Evolutionary conservation across 2,113 vertebrate genomes (phyloP).

Genomic region (Seriola quinqueradiata): DNA sequence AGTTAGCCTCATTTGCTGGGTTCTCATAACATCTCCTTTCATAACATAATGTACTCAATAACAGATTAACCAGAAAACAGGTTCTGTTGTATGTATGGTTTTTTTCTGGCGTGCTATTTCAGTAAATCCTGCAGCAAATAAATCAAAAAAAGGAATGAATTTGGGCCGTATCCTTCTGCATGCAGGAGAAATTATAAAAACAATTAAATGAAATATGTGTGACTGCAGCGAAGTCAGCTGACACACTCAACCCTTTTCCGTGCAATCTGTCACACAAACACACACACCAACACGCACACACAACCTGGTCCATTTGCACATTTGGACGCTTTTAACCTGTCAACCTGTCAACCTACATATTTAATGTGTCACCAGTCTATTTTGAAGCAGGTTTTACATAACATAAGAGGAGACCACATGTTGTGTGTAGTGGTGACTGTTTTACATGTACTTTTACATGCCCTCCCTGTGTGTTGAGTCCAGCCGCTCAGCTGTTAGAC

Average conservation of each 20-base stretch:
- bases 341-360: background rate
- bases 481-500: slow-evolving; percentile 14
- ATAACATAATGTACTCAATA: slow-evolving; percentile 22
- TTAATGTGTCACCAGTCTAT: background rate
- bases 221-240: background rate
- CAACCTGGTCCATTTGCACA: background rate
- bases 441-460: background rate
- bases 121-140: slow-evolving; percentile 41
- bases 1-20: background rate
- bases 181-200: slow-evolving; percentile 17
- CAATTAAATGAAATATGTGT: slow-evolving; percentile 34
- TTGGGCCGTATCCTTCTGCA: slow-evolving; percentile 27
- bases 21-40: background rate
- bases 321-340: background rate
- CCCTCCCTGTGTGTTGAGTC: slow-evolving; percentile 16
- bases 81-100: background rate
- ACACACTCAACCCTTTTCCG: background rate
- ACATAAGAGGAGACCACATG: background rate
- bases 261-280: background rate
- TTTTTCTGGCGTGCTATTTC: slow-evolving; percentile 21
- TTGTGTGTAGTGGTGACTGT: background rate
- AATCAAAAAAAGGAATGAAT: slow-evolving; percentile 31
- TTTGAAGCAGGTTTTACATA: slow-evolving; percentile 22
- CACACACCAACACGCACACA: background rate
- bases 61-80: slow-evolving; percentile 33